Conservation (phyloP, 2,888 invertebrate genomes). For the Neoitamus cyanurus region DNA sequence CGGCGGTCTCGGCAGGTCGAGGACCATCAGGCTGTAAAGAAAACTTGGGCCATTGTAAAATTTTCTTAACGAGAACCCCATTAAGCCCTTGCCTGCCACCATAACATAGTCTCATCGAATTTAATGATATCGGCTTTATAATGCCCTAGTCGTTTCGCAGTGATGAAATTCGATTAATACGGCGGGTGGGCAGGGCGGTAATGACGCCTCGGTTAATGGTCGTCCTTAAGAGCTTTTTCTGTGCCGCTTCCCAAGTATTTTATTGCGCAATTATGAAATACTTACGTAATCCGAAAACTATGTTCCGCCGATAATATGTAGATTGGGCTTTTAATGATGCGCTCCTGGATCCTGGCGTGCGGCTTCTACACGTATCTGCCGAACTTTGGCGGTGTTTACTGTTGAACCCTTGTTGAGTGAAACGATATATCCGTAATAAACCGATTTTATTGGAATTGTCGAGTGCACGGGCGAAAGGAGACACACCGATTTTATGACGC, state of each 20-base stretch:
- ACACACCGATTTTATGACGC: not conserved
- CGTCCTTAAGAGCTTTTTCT: not conserved
- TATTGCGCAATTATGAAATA: conserved; percentile 30
- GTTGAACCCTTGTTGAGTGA: not conserved
- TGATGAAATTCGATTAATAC: conserved; percentile 19
- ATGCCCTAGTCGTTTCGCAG: conserved; percentile 6
- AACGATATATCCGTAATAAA: conserved; percentile 23
- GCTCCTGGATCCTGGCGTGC: not conserved
- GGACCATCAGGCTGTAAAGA: conserved; percentile 25
- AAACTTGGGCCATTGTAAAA: conserved; percentile 27
- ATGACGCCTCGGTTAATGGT: conserved; percentile 10
- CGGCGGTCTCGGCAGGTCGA: conserved; percentile 21
- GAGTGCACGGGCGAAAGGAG: not conserved
- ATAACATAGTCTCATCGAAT: conserved; percentile 37
- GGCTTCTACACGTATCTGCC: not conserved
- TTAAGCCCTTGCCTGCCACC: conserved; percentile 19
- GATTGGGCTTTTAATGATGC: not conserved
- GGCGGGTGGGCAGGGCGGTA: not conserved
- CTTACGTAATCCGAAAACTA: conserved; percentile 30
- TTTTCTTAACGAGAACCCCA: conserved; percentile 22
- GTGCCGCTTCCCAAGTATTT: not conserved
- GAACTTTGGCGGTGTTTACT: not conserved
- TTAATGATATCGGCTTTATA: conserved; percentile 33
- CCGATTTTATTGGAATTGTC: not conserved
- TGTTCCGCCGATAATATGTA: conserved; percentile 13